Conservation (phyloP, 1,140 invertebrate genomes). For the Acyrthosiphon pisum region DNA sequence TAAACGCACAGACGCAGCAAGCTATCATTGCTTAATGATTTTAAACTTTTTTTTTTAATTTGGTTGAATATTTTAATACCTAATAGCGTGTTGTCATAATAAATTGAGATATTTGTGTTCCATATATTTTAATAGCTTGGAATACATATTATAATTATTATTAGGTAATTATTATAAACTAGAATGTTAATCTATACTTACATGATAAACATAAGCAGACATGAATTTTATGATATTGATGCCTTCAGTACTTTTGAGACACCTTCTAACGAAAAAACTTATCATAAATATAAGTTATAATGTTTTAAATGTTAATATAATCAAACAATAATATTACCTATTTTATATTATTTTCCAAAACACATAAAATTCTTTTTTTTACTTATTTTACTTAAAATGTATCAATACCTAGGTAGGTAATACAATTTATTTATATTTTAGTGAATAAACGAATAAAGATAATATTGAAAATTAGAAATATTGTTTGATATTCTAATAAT, state of each 20-base stretch:
- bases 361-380: not conserved
- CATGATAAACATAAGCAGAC: not conserved
- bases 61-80: too few species aligned
- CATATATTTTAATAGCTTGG: not conserved
- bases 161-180: not conserved
- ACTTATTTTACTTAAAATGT: not conserved
- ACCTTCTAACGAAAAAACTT: not conserved
- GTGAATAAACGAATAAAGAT: too few species aligned
- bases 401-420: not conserved
- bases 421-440: not conserved
- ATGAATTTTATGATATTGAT: not conserved
- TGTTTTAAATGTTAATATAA: not conserved
- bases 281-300: not conserved
- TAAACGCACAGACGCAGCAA: not conserved
- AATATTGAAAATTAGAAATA: too few species aligned
- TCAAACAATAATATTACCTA: too few species aligned
- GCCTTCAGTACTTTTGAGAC: not conserved
- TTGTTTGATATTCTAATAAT: too few species aligned
- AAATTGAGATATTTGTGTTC: not conserved
- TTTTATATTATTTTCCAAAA: not conserved
- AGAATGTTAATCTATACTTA: not conserved
- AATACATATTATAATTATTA: not conserved
- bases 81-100: not conserved
- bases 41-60: too few species aligned
- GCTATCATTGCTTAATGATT: not conserved